Conservation (phyloP, 1,140 invertebrate genomes). For the Diprion similis region DNA sequence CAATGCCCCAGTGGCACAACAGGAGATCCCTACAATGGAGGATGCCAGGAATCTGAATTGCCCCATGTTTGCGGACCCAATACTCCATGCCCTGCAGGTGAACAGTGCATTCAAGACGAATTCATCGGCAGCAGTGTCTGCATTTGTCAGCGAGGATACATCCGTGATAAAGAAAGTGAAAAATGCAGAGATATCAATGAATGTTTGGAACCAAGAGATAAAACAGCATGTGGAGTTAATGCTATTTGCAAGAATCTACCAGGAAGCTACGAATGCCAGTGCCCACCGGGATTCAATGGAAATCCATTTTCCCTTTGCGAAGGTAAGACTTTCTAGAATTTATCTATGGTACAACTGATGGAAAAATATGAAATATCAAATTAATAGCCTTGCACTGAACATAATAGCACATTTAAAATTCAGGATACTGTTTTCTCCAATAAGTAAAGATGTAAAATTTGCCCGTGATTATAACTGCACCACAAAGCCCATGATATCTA, state of each 20-base stretch:
- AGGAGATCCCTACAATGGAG: slow-evolving; percentile 73
- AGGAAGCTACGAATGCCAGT: slow-evolving; percentile 93
- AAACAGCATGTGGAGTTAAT: slow-evolving; percentile 82
- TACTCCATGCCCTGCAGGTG: slow-evolving; percentile 81
- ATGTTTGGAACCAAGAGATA: slow-evolving; percentile 75
- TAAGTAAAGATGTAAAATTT: too few relatives aligned
- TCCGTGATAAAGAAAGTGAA: slow-evolving; percentile 72
- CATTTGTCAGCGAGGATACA: slow-evolving; percentile 85
- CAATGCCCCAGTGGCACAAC: slow-evolving; percentile 82
- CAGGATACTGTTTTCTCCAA: too few relatives aligned
- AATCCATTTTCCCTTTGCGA: slow-evolving; percentile 87
- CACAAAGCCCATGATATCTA: too few relatives aligned
- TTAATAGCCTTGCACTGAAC: too few relatives aligned
- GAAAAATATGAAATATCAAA: too few relatives aligned
- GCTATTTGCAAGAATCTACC: slow-evolving; percentile 92
- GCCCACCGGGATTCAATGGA: slow-evolving; percentile 85
- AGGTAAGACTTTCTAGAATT: slow-evolving; percentile 48
- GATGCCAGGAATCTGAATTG: slow-evolving; percentile 71
- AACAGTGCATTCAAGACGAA: slow-evolving; percentile 83
- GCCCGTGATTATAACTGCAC: too few relatives aligned
- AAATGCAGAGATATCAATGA: slow-evolving; percentile 89
- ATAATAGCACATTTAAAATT: too few relatives aligned
- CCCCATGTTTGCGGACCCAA: slow-evolving; percentile 72
- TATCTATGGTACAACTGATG: too few relatives aligned
- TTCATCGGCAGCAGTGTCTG: slow-evolving; percentile 79